These are phyloP conservation scores for Drosophila melanocephala DNA, from an alignment of 2,888 invertebrate species.

Conservation along the genomic window DNA sequence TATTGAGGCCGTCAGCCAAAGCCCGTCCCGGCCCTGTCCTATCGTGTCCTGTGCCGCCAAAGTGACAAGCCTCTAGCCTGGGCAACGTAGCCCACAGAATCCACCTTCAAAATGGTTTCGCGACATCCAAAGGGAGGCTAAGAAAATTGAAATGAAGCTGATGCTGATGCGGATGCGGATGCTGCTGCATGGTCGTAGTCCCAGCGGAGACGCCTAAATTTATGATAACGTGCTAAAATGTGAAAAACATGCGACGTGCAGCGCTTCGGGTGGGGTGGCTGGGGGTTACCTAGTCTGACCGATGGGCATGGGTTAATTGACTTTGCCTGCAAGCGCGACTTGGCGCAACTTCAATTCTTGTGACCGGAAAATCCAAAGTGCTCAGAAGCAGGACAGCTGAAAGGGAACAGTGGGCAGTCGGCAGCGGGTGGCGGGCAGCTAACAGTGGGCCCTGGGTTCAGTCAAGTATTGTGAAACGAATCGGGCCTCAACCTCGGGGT, in stretches of 20 bases:
- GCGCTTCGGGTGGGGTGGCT: neutral
- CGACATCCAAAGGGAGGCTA: conserved; percentile 40
- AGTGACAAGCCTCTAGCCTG: conserved; percentile 40
- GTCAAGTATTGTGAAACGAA: conserved; percentile 33
- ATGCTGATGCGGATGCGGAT: neutral
- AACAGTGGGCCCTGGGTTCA: conserved; percentile 6
- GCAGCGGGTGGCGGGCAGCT: neutral
- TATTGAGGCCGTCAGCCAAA: conserved; percentile 11
- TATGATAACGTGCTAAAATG: conserved; percentile 69
- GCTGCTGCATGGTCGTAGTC: conserved; percentile 27
- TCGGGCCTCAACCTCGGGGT: conserved; percentile 33
- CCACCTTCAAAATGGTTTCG: conserved; percentile 46
- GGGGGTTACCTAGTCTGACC: conserved; percentile 17
- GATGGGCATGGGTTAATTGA: conserved; percentile 57
- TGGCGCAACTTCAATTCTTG: conserved; percentile 60
- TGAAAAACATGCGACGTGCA: conserved; percentile 44
- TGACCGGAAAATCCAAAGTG: conserved; percentile 59
- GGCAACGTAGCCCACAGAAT: conserved; percentile 4
- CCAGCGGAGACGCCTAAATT: conserved; percentile 60
- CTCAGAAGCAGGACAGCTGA: conserved; percentile 24
- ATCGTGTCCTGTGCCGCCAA: conserved; percentile 25
- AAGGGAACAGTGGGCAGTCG: neutral
- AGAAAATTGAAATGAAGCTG: conserved; percentile 74
- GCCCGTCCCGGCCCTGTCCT: neutral
- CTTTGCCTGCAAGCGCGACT: conserved; percentile 58